phyloP scores from a whole-genome alignment of 2,888 invertebrate genomes.

The Diloba caeruleocephala region DNA sequence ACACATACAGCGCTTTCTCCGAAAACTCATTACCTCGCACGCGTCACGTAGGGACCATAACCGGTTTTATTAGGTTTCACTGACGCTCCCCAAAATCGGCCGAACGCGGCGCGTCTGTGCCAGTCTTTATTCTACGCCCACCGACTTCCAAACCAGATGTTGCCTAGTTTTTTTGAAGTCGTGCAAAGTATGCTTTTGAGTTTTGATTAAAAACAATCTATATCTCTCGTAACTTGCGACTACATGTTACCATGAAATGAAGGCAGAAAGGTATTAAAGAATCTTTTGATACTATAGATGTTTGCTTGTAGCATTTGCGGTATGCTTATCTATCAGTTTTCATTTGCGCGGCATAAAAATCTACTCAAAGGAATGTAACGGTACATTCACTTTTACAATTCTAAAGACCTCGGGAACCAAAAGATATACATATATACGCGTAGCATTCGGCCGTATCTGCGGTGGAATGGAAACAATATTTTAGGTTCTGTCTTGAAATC shows the following conservation, averaged over 20 bases:
- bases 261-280: no score
- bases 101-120: slow-evolving; percentile 62
- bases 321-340: slow-evolving; percentile 3
- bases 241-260: no score
- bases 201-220: slow-evolving; percentile 5
- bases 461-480: slow-evolving; percentile 24
- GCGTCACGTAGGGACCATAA: slow-evolving; percentile 85
- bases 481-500: slow-evolving; percentile 19
- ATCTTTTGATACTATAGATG: no score
- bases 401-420: slow-evolving; percentile 32
- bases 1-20: slow-evolving; percentile 79
- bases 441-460: slow-evolving; percentile 30
- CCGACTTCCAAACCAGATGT: slow-evolving; percentile 48
- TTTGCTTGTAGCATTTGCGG: no score
- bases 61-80: slow-evolving; percentile 87
- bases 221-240: background rate
- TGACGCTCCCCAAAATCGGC: slow-evolving; percentile 69
- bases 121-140: slow-evolving; percentile 65
- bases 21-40: slow-evolving; percentile 86
- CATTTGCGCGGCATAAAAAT: slow-evolving; percentile 15
- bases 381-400: slow-evolving; percentile 48
- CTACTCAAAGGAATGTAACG: slow-evolving; percentile 37
- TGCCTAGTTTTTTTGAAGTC: slow-evolving; percentile 23
- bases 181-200: slow-evolving; percentile 6
- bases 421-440: slow-evolving; percentile 16